Percentiles rank a stretch among this genome's conserved stretches.
These are phyloP conservation scores for Lycocerus yunnanus DNA, from an alignment of 2,888 invertebrate species.

Conservation along the genomic window DNA sequence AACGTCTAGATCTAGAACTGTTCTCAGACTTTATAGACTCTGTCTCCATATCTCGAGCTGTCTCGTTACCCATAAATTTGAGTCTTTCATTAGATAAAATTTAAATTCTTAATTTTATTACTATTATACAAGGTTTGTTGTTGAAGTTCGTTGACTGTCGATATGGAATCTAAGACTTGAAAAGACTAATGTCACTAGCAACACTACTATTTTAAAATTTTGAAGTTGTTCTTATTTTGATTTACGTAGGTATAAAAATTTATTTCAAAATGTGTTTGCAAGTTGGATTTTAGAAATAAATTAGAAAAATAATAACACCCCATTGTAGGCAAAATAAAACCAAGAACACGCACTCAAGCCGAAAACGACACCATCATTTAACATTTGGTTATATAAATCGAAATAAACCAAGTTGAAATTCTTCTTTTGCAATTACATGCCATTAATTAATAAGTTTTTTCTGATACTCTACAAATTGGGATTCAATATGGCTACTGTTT, in stretches of 20 bases:
- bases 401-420: background rate
- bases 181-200: background rate
- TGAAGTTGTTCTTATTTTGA: background rate
- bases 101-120: slow-evolving; percentile 2
- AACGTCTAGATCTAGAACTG: slow-evolving; percentile 79
- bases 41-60: slow-evolving; percentile 78
- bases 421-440: slow-evolving; percentile 25
- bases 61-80: slow-evolving; percentile 56
- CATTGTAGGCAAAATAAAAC: background rate
- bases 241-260: background rate
- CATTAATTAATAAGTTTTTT: slow-evolving; percentile 6
- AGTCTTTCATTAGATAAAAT: slow-evolving; percentile 17
- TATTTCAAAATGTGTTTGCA: background rate
- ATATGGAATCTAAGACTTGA: background rate
- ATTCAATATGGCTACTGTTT: slow-evolving; percentile 44
- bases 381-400: background rate
- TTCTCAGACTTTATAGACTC: slow-evolving; percentile 93
- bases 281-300: background rate
- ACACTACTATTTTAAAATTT: background rate
- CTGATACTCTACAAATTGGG: slow-evolving; percentile 40
- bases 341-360: background rate
- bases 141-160: slow-evolving; percentile 15
- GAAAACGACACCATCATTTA: background rate
- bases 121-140: background rate
- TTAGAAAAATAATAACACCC: background rate